Percentiles rank a stretch among this genome's conserved stretches.
Conservation (phyloP, 2,113 vertebrate species). For the Psephotus haematonotus region DNA sequence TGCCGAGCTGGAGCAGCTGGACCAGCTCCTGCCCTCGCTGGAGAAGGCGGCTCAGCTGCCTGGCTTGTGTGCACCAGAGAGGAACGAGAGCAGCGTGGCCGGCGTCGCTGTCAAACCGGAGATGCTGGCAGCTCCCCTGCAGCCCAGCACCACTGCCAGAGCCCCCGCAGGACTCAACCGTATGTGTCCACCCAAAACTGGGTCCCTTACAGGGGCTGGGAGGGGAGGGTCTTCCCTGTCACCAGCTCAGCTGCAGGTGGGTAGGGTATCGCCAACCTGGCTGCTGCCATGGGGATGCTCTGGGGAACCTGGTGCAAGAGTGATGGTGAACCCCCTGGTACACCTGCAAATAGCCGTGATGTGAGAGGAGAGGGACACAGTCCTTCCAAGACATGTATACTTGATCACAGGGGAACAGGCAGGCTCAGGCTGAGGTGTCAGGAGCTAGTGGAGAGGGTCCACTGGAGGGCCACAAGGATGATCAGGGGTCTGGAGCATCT, state of each 20-base stretch:
- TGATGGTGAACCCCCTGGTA: rapidly evolving
- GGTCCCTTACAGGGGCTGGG: background rate
- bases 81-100: conserved; percentile 71
- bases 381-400: rapidly evolving
- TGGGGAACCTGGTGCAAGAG: background rate
- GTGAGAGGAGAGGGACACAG: background rate
- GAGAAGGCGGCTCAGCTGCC: conserved; percentile 78
- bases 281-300: rapidly evolving
- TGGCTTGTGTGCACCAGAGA: conserved; percentile 70
- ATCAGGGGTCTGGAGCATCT: background rate
- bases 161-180: conserved; percentile 70
- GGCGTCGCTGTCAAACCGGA: conserved; percentile 81
- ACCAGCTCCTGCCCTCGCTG: conserved; percentile 84
- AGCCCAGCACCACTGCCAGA: conserved; percentile 59
- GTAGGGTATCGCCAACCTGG: background rate
- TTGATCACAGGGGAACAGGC: background rate
- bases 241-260: background rate
- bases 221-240: background rate
- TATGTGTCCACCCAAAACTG: conserved; percentile 9
- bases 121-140: conserved; percentile 68
- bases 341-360: background rate
- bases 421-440: background rate
- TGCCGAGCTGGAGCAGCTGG: conserved; percentile 84
- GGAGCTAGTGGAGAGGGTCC: background rate
- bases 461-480: background rate